Base-by-base conservation (phyloP, 1,140 invertebrate species). In the Agrypnia vestita region DNA sequence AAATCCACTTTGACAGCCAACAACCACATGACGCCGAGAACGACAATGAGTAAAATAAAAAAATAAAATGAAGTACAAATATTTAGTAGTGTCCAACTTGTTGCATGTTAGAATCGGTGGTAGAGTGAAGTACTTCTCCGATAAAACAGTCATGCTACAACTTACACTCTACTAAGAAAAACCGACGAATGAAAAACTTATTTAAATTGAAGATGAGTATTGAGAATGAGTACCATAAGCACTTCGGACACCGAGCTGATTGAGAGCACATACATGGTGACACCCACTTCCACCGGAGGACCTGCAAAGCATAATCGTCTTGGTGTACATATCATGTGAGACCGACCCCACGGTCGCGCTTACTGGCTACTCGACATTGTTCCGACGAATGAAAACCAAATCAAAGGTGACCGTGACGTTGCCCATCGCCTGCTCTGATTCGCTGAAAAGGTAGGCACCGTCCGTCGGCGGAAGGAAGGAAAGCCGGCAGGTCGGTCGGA, bases 161-260 rank as follows among this genome's bases (percentile, higher is more conserved):
- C 17, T 76, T 76, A 46, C 59, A 64, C 43, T 21, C 21, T 49
- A 35, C 59, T 13, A 64, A 17, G 67, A 17, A 21, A 15, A 13
- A 46, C 44, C 76, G 76, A 44, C 56, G 59, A 35, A 78, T 78
- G 76, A 72, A 71, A 49, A 76, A 64, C 47, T 46, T 49, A 76
- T 64, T 56, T 46, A 80, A 78, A 76, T 81, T 83, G 62, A 78
- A 80, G 76, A 79, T 81, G 80, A 83, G 77, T 81, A 80, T 83
- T 82, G 78, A 81, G 85, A 85, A 86, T 86, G 87, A 89, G 93
- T 96, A 98, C 97, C 97, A 98, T 98, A 91, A 97, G 93, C 89
- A 98, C 97, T 94, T 98, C 97, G 89, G 97, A 98, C 90, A 99
- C 96, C 89, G 97, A 98, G 93, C 96, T 97, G 92, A 99, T 98